A percentile compares a stretch with the other conserved stretches of the same genome.
Conservation (phyloP, 2,888 invertebrate species). For the Chaitophorus viminalis region DNA sequence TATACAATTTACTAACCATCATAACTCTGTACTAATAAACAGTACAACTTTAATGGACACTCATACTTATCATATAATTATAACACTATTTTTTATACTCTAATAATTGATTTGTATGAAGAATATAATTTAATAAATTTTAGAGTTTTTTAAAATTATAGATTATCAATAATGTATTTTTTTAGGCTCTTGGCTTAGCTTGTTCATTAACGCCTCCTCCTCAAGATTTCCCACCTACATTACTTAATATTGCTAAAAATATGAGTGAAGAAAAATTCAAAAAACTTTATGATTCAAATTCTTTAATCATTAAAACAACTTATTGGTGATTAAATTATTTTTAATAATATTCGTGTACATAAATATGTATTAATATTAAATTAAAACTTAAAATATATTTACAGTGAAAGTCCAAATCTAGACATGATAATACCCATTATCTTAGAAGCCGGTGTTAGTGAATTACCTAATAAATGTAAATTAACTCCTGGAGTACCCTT, state of each 20-base stretch:
- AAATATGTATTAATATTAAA: background rate
- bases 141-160: background rate
- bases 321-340: slow-evolving; percentile 76
- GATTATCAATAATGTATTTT: background rate
- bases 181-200: slow-evolving; percentile 86
- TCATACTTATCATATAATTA: no score
- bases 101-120: no score
- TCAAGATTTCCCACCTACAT: slow-evolving; percentile 74
- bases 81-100: no score
- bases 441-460: slow-evolving; percentile 78
- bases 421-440: slow-evolving; percentile 83
- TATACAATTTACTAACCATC: no score
- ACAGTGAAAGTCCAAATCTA: slow-evolving; percentile 94
- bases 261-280: slow-evolving; percentile 78
- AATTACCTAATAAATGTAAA: slow-evolving; percentile 82
- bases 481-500: slow-evolving; percentile 92
- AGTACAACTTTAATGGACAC: no score
- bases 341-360: background rate
- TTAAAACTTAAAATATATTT: slow-evolving; percentile 65
- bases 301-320: slow-evolving; percentile 86
- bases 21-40: no score
- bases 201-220: slow-evolving; percentile 81
- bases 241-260: slow-evolving; percentile 74
- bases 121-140: background rate
- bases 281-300: slow-evolving; percentile 77